These are phyloP conservation scores for Alviniconcha strummeri DNA, from an alignment of 2,888 invertebrate species.

Conservation along the genomic window DNA sequence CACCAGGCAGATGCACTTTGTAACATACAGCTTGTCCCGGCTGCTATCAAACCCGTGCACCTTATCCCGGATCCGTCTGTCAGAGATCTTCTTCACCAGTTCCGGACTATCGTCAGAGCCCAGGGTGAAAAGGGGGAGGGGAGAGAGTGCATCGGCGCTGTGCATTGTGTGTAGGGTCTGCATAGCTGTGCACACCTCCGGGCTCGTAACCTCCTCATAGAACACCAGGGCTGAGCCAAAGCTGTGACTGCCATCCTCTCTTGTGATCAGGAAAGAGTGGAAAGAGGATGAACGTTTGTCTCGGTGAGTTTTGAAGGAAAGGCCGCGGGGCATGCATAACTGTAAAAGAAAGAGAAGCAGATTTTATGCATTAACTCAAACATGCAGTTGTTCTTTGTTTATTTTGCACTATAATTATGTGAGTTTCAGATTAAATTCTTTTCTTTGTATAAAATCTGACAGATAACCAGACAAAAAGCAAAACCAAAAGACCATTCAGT, in stretches of 20 bases:
- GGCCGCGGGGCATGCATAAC: conserved; percentile 95
- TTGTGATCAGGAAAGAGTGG: conserved; percentile 97
- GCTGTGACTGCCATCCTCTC: conserved; percentile 95
- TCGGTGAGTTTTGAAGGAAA: conserved; percentile 95
- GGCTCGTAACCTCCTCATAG: conserved; percentile 95
- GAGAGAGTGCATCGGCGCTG: conserved; percentile 58
- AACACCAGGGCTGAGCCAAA: conserved; percentile 97
- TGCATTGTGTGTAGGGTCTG: conserved; percentile 89
- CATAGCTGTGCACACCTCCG: conserved; percentile 95
- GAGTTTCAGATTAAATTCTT: too few species aligned
- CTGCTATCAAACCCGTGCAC: conserved; percentile 84
- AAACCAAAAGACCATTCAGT: too few species aligned
- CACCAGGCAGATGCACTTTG: conserved; percentile 94
- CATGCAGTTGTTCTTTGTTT: too few species aligned
- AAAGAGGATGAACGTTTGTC: conserved; percentile 89
- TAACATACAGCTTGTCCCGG: conserved; percentile 95
- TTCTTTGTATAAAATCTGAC: too few species aligned
- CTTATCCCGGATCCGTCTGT: conserved; percentile 42
- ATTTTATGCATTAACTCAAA: not conserved
- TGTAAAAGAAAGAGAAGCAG: conserved; percentile 73
- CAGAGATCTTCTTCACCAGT: conserved; percentile 40
- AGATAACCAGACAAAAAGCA: too few species aligned
- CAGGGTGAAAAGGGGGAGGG: conserved; percentile 20
- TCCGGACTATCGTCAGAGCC: conserved; percentile 37
- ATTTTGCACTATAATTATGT: too few species aligned